Evolutionary conservation across 2,888 invertebrate genomes (phyloP).

Genomic region (Hybos culiciformis): DNA sequence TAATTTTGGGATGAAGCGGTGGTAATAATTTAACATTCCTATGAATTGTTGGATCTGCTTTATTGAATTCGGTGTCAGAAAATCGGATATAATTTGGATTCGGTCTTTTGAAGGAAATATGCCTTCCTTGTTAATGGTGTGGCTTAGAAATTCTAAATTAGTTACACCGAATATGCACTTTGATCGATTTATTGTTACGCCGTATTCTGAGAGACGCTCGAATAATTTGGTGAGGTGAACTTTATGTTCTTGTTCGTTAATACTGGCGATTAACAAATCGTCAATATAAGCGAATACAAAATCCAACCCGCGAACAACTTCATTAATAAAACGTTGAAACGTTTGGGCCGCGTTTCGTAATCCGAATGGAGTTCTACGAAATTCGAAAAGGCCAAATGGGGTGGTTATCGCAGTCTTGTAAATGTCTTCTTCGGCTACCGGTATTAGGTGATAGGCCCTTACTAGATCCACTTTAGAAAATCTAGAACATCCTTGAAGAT

Average conservation of each 20-base stretch:
- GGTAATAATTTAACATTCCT: slow-evolving; percentile 12
- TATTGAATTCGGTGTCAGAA: neutral
- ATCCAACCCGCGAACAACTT: slow-evolving; percentile 14
- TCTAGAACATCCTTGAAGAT: slow-evolving; percentile 12
- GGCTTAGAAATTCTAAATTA: neutral
- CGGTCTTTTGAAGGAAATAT: slow-evolving; percentile 5
- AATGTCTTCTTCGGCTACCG: neutral
- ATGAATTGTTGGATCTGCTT: slow-evolving; percentile 1
- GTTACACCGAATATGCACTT: slow-evolving; percentile 6
- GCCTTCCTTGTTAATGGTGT: neutral
- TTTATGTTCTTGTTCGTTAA: slow-evolving; percentile 12
- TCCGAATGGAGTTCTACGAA: slow-evolving; percentile 21
- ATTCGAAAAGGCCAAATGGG: slow-evolving; percentile 25
- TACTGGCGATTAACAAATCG: slow-evolving; percentile 17
- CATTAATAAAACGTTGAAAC: slow-evolving; percentile 23
- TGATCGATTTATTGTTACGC: slow-evolving; percentile 13
- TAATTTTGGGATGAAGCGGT: slow-evolving; percentile 2
- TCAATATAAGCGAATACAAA: slow-evolving; percentile 17
- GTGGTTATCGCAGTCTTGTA: slow-evolving; percentile 17
- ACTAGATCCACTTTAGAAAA: slow-evolving; percentile 19
- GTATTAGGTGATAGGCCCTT: slow-evolving; percentile 18
- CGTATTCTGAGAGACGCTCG: slow-evolving; percentile 12
- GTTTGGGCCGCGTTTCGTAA: slow-evolving; percentile 23
- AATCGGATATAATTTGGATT: neutral
- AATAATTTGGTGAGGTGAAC: slow-evolving; percentile 14